Percentiles rank a stretch among this genome's conserved stretches.
Evolutionary conservation across 2,113 vertebrate genomes (phyloP).

Genomic region (Pristiophorus japonicus): DNA sequence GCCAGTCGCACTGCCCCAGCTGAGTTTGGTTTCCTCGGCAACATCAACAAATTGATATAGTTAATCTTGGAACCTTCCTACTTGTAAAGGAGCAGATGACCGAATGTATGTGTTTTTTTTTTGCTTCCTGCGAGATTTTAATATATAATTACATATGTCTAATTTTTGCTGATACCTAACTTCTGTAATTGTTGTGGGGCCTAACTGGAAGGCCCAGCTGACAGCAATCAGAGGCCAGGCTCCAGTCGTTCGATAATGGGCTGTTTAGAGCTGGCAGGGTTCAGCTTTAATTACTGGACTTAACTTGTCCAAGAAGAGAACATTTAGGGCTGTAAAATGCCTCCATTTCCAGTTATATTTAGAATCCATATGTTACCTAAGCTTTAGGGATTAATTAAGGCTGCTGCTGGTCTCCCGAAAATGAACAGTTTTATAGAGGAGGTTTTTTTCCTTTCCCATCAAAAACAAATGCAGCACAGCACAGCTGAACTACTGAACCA

Average conservation of each 20-base stretch:
- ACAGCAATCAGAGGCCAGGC: background rate
- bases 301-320: background rate
- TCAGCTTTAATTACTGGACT: slow-evolving; percentile 22
- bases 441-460: no score
- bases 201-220: background rate
- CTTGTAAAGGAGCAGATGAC: background rate
- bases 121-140: background rate
- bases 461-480: background rate
- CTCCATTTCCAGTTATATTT: slow-evolving; percentile 27
- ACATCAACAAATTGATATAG: background rate
- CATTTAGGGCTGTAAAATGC: slow-evolving; percentile 11
- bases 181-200: background rate
- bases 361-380: background rate
- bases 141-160: background rate
- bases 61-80: background rate
- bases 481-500: background rate
- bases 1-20: background rate
- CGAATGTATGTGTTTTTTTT: background rate
- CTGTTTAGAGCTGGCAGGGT: background rate
- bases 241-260: background rate
- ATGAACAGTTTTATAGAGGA: slow-evolving; percentile 9
- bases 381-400: slow-evolving; percentile 23
- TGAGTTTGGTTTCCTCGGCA: background rate
- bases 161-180: background rate
- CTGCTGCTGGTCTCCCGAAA: background rate